Conservation (phyloP, 1,140 invertebrate species). For the Diachasma alloeum region DNA sequence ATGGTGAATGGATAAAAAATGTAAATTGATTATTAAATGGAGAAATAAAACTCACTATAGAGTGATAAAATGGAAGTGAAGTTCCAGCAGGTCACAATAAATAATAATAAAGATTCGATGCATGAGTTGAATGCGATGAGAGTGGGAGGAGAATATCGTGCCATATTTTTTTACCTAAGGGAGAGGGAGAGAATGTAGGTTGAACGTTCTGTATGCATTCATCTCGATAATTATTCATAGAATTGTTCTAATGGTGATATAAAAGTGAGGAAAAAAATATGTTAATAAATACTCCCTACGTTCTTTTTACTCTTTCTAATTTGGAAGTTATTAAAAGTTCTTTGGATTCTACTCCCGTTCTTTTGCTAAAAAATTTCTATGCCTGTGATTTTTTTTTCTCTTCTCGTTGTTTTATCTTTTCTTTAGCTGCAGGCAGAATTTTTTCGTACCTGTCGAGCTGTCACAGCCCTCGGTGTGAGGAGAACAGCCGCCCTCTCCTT, state of each 20-base stretch:
- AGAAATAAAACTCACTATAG: slow-evolving; percentile 1
- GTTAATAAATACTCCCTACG: not conserved
- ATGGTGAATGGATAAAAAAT: not conserved
- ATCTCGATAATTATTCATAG: not conserved
- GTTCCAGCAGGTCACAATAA: slow-evolving; percentile 69
- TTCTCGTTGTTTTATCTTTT: slow-evolving; percentile 8
- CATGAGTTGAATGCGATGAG: slow-evolving; percentile 2
- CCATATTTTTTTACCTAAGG: slow-evolving; percentile 39
- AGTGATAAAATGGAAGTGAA: slow-evolving; percentile 35
- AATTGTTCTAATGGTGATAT: too few relatives aligned
- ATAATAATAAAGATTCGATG: slow-evolving; percentile 32
- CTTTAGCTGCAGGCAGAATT: slow-evolving; percentile 55
- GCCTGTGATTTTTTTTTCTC: not conserved
- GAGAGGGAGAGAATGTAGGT: slow-evolving; percentile 23
- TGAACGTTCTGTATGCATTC: not conserved
- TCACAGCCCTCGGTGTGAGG: slow-evolving; percentile 88
- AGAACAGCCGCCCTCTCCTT: slow-evolving; percentile 83
- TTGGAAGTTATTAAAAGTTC: not conserved
- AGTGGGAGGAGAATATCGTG: slow-evolving; percentile 43
- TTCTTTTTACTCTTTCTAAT: not conserved
- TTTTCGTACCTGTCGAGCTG: slow-evolving; percentile 80
- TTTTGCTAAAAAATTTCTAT: slow-evolving; percentile 12
- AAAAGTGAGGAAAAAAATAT: too few relatives aligned
- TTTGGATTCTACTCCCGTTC: slow-evolving; percentile 1
- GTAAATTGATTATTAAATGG: not conserved